Conservation (phyloP, 2,888 invertebrate genomes). For the Caenorhabditis afra region DNA sequence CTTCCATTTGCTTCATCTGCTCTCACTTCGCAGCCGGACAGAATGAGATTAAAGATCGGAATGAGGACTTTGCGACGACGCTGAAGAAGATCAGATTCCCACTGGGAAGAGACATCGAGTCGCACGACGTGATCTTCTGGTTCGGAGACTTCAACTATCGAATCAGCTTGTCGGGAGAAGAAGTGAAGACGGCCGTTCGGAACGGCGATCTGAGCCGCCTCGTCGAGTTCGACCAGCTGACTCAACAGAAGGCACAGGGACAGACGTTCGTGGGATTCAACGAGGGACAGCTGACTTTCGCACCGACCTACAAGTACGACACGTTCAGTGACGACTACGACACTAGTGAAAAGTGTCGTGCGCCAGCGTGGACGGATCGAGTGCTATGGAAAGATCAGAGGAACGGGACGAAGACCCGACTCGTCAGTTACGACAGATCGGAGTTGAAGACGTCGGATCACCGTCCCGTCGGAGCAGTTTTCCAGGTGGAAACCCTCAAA, state of each 20-base stretch:
- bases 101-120: conserved; percentile 84
- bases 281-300: conserved; percentile 92
- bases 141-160: conserved; percentile 98
- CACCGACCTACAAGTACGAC: conserved; percentile 99
- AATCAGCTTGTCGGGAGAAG: conserved; percentile 69
- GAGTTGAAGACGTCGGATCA: conserved; percentile 86
- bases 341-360: conserved; percentile 90
- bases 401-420: conserved; percentile 6
- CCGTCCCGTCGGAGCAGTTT: conserved; percentile 92
- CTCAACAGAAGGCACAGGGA: conserved; percentile 82
- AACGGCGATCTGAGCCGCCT: conserved; percentile 87
- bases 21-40: conserved; percentile 99
- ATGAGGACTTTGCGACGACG: conserved; percentile 96
- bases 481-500: conserved; percentile 90
- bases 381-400: conserved; percentile 88
- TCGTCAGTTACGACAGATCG: conserved; percentile 90
- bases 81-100: conserved; percentile 86
- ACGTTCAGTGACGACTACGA: conserved; percentile 98
- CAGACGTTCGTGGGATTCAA: conserved; percentile 92
- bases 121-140: conserved; percentile 99
- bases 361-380: conserved; percentile 97
- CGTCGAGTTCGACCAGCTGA: conserved; percentile 91
- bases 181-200: conserved; percentile 88
- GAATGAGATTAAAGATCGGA: conserved; percentile 91
- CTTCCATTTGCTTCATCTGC: conserved; percentile 97